Evolutionary conservation across 1,140 invertebrate species (phyloP).

Genomic region (Heliconius hermathena): DNA sequence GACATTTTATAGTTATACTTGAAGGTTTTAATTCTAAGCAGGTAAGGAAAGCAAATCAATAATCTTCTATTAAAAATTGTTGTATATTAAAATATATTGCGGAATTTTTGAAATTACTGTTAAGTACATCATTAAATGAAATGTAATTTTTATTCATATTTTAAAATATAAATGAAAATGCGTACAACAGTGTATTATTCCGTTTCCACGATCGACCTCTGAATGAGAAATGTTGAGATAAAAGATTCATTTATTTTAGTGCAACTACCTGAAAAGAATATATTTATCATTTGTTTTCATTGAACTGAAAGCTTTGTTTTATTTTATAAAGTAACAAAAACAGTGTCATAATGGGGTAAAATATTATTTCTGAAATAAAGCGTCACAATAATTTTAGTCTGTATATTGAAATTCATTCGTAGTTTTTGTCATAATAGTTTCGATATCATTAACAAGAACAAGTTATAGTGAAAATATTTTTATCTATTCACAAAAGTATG

Average conservation of each 20-base stretch:
- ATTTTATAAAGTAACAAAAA: conserved; percentile 25
- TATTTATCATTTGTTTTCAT: conserved; percentile 42
- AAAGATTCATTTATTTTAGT: conserved; percentile 64
- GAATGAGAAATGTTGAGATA: conserved; percentile 56
- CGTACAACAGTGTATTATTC: conserved; percentile 41
- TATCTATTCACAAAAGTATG: not conserved
- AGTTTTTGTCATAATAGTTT: not conserved
- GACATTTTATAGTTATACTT: too few species aligned
- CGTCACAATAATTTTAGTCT: not conserved
- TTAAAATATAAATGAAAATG: conserved; percentile 55
- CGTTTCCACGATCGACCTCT: conserved; percentile 44
- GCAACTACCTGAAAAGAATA: conserved; percentile 42
- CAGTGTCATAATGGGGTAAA: conserved; percentile 27
- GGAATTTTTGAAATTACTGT: not conserved
- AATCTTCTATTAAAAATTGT: too few species aligned
- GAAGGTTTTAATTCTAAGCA: too few species aligned
- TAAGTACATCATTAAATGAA: not conserved
- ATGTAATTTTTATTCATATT: conserved; percentile 12
- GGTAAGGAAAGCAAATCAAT: too few species aligned
- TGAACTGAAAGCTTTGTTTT: conserved; percentile 38
- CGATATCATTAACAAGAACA: not conserved
- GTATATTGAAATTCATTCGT: not conserved
- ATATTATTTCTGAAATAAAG: conserved; percentile 7
- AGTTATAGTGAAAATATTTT: not conserved
- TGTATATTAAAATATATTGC: too few species aligned